These are phyloP conservation scores for Anseranas semipalmata DNA, from an alignment of 2,113 vertebrate species.

Conservation along the genomic window DNA sequence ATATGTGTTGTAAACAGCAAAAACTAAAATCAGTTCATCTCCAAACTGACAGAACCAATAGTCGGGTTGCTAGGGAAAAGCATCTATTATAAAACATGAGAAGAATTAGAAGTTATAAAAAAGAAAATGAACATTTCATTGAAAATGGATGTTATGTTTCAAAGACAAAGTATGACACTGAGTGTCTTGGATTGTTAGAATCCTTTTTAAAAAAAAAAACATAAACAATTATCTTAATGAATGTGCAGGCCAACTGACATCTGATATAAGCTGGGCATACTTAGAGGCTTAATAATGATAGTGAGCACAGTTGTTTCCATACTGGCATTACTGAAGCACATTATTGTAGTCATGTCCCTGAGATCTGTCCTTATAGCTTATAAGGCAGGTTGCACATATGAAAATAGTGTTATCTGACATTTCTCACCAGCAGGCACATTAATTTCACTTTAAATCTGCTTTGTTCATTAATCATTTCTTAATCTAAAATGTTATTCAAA, in stretches of 20 bases:
- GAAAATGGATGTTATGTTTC: not conserved
- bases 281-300: not conserved
- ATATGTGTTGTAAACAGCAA: not conserved
- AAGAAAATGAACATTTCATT: not conserved
- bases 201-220: not conserved
- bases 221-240: not conserved
- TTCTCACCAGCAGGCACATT: not conserved
- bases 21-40: not conserved
- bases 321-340: not conserved
- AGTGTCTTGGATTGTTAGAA: not conserved
- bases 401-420: not conserved
- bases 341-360: rapidly evolving
- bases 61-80: not conserved
- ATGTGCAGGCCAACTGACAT: not conserved
- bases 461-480: not conserved
- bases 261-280: not conserved
- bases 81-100: not conserved
- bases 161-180: not conserved
- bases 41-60: not conserved
- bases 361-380: not conserved
- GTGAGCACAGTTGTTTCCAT: not conserved
- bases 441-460: not conserved
- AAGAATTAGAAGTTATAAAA: not conserved
- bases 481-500: not conserved
- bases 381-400: not conserved